A percentile compares a stretch with the other conserved stretches of the same genome.
Evolutionary conservation across 1,140 invertebrate genomes (phyloP).

Genomic region (Portunus trituberculatus): DNA sequence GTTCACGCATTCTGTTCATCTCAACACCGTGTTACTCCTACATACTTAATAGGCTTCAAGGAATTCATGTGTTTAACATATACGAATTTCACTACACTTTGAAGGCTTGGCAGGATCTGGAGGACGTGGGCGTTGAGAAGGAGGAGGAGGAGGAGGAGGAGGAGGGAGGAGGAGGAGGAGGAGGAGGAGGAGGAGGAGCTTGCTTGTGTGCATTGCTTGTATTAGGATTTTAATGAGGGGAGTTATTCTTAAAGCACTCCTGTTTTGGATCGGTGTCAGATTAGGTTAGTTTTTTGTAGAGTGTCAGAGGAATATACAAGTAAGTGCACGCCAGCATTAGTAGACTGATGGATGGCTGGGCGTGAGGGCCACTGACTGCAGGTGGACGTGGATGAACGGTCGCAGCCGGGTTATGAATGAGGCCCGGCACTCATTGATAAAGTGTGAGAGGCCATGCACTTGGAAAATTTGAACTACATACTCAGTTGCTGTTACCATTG

Average conservation of each 20-base stretch:
- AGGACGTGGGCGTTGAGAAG: background rate
- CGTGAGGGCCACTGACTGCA: background rate
- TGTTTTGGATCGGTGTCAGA: background rate
- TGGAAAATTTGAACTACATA: background rate
- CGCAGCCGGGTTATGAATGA: background rate
- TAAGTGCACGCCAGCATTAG: background rate
- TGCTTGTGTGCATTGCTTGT: background rate
- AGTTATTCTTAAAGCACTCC: background rate
- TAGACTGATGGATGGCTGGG: background rate
- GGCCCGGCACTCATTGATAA: background rate
- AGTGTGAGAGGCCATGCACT: background rate
- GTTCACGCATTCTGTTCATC: background rate
- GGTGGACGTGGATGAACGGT: slow-evolving; percentile 2
- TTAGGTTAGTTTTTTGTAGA: background rate
- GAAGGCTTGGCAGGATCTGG: background rate
- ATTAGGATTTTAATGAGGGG: slow-evolving; percentile 3
- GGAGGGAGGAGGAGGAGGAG: background rate
- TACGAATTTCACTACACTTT: background rate
- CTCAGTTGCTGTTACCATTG: too few species aligned
- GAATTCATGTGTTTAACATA: background rate
- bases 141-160: background rate
- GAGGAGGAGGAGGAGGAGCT: background rate
- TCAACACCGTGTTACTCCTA: background rate
- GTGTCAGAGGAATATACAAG: background rate
- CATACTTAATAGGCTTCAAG: background rate